Percentiles rank a stretch among this genome's conserved stretches.
Evolutionary conservation across 2,888 invertebrate species (phyloP).

Genomic region (Meandrusa payeni): DNA sequence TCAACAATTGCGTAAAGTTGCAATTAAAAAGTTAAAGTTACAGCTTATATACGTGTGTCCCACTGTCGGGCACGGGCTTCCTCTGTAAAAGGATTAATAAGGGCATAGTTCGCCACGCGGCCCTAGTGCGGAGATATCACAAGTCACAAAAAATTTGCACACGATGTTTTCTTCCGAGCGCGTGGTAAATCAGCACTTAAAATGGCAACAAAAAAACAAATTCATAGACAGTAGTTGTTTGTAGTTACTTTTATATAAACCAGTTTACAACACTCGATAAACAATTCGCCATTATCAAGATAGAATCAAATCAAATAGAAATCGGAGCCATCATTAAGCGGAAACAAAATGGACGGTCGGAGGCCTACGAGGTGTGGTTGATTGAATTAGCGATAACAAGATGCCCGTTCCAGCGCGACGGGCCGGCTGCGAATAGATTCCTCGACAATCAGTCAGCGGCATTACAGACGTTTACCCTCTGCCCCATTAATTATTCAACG

Average conservation of each 20-base stretch:
- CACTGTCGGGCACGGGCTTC: too few relatives aligned
- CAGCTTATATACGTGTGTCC: too few relatives aligned
- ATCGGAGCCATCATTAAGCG: conserved; percentile 25
- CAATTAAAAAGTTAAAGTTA: too few relatives aligned
- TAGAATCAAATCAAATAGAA: conserved; percentile 26
- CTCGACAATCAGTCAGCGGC: conserved; percentile 33
- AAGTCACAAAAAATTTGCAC: too few relatives aligned
- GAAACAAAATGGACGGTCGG: conserved; percentile 27
- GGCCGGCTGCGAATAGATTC: conserved; percentile 30
- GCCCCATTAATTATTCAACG: conserved; percentile 63
- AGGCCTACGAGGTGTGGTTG: conserved; percentile 28
- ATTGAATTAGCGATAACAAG: conserved; percentile 35
- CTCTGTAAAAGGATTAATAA: too few relatives aligned
- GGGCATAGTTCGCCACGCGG: too few relatives aligned
- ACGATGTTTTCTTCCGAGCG: too few relatives aligned
- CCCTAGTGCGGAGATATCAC: too few relatives aligned
- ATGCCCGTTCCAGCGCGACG: conserved; percentile 33
- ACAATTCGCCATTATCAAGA: conserved; percentile 21
- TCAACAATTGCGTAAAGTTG: too few relatives aligned
- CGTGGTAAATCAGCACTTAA: too few relatives aligned
- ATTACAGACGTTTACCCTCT: conserved; percentile 34
- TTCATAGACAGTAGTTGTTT: too few relatives aligned
- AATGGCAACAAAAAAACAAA: too few relatives aligned
- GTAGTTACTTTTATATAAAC: conserved; percentile 2
- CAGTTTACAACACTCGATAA: conserved; percentile 1